These are phyloP conservation scores for Galeruca laticollis DNA, from an alignment of 2,888 invertebrate genomes.

Conservation along the genomic window DNA sequence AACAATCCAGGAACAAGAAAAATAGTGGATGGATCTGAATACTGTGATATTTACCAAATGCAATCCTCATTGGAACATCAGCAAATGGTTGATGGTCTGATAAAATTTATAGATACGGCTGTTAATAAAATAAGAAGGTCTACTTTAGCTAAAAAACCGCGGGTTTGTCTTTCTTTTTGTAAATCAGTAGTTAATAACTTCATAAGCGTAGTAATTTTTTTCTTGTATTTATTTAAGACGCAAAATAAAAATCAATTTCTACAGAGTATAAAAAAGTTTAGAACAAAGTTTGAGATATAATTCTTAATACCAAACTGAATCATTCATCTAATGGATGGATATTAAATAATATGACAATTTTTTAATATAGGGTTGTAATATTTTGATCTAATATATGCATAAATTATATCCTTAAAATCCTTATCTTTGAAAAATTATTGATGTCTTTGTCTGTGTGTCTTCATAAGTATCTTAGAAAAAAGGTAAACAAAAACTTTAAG, in stretches of 20 bases:
- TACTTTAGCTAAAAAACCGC: conserved; percentile 73
- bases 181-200: neutral
- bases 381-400: too few species aligned
- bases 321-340: too few species aligned
- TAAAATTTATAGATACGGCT: conserved; percentile 86
- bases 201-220: conserved; percentile 25
- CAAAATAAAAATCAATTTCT: conserved; percentile 9
- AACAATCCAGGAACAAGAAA: conserved; percentile 83
- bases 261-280: too few species aligned
- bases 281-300: too few species aligned
- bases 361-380: too few species aligned
- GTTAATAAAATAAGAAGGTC: conserved; percentile 88
- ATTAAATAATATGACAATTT: too few species aligned
- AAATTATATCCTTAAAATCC: too few species aligned
- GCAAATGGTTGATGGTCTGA: conserved; percentile 78
- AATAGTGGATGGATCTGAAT: conserved; percentile 79
- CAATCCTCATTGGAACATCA: conserved; percentile 72
- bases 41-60: conserved; percentile 88
- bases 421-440: too few species aligned
- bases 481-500: too few species aligned
- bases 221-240: conserved; percentile 23
- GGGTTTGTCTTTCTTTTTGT: conserved; percentile 72
- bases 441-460: too few species aligned
- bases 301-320: too few species aligned
- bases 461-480: too few species aligned